These are phyloP conservation scores for Zoroaster sp. DNA, from an alignment of 53 echinoderm and acorn worm species.

Conservation along the genomic window DNA sequence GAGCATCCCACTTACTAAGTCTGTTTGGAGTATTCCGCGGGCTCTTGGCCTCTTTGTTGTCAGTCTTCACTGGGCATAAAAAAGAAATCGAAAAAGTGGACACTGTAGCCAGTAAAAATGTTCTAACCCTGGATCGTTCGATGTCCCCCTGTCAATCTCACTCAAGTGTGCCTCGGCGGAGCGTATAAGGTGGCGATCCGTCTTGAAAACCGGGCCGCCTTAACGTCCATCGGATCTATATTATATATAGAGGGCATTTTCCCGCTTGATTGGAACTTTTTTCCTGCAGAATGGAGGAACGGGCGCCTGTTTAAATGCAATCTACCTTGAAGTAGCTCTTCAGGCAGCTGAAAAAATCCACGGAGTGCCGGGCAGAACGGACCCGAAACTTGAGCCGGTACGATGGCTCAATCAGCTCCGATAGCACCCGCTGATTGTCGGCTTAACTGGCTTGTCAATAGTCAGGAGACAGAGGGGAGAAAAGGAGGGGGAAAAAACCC, in stretches of 20 bases:
- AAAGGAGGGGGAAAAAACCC: neutral
- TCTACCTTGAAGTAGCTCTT: slow-evolving; percentile 58
- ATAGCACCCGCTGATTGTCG: slow-evolving; percentile 55
- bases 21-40: slow-evolving; percentile 1
- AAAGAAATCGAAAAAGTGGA: slow-evolving; percentile 55
- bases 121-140: neutral
- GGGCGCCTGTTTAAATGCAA: slow-evolving; percentile 73
- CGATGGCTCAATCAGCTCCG: slow-evolving; percentile 39
- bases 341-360: slow-evolving; percentile 63
- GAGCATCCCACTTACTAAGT: slow-evolving; percentile 38
- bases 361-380: slow-evolving; percentile 53
- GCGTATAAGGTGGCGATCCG: slow-evolving; percentile 50
- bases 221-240: slow-evolving; percentile 34
- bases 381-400: slow-evolving; percentile 64
- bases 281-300: slow-evolving; percentile 39
- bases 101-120: slow-evolving; percentile 41
- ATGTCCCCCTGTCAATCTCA: slow-evolving; percentile 52
- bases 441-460: slow-evolving; percentile 49
- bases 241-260: neutral
- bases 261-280: slow-evolving; percentile 56
- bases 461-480: neutral
- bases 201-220: neutral
- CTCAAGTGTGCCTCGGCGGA: slow-evolving; percentile 45
- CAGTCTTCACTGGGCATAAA: slow-evolving; percentile 10
- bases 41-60: slow-evolving; percentile 57